A percentile compares a stretch with the other conserved stretches of the same genome.
phyloP scores from a whole-genome alignment of 2,888 invertebrate genomes.

The Gerris lacustris region DNA sequence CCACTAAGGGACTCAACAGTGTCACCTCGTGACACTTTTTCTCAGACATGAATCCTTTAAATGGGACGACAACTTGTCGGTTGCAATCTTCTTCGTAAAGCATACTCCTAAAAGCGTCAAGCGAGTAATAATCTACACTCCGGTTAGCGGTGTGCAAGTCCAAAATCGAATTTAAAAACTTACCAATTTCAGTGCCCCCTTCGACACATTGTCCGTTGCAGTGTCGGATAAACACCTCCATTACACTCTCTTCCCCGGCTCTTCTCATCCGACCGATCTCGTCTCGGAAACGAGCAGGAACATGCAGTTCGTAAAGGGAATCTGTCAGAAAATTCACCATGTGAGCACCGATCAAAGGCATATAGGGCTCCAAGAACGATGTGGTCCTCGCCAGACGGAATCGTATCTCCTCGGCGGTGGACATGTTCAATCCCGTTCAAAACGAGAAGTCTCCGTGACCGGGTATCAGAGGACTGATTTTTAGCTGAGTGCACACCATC shows the following conservation, averaged over 20 bases:
- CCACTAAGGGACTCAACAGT: slow-evolving; percentile 48
- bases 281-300: slow-evolving; percentile 44
- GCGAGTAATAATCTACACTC: neutral
- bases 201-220: neutral
- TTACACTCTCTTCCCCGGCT: neutral
- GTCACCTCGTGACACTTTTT: slow-evolving; percentile 75
- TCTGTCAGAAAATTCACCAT: slow-evolving; percentile 62
- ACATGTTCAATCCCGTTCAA: neutral
- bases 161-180: neutral
- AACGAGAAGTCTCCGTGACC: slow-evolving; percentile 38
- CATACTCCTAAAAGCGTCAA: slow-evolving; percentile 15
- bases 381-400: slow-evolving; percentile 34
- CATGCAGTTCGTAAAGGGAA: slow-evolving; percentile 48
- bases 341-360: slow-evolving; percentile 59
- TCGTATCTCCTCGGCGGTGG: neutral
- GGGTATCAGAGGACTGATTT: slow-evolving; percentile 46
- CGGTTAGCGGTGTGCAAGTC: neutral
- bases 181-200: neutral
- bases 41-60: slow-evolving; percentile 60
- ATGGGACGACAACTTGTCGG: slow-evolving; percentile 36
- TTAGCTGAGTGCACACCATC: slow-evolving; percentile 53
- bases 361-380: slow-evolving; percentile 46
- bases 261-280: slow-evolving; percentile 33
- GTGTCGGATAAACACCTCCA: neutral
- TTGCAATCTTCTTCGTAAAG: slow-evolving; percentile 30